Base-by-base conservation (phyloP, 2,113 vertebrate genomes). In the Scomber scombrus region DNA sequence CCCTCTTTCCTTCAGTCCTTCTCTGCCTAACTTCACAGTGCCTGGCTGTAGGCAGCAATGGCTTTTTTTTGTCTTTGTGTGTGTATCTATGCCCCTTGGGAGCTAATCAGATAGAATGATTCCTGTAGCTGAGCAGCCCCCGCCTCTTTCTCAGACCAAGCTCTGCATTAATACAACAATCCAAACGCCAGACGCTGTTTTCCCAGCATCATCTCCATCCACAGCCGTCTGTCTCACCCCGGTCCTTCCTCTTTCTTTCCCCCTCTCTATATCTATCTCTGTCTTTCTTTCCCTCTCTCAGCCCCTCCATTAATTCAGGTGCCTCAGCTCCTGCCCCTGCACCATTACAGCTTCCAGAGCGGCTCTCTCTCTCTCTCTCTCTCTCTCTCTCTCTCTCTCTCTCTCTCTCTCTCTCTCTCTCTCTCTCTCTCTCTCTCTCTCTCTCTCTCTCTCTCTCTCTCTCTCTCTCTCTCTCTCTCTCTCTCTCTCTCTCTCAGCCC, bases 51-150 rank as follows among this genome's bases (percentile, higher is more conserved):
- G 76, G 83, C 83, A 80, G 86, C 76, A 64, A 12, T 80, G 64
- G 70, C 85, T 69, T 52, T 79, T 71, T 83, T 69, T 75, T n/a
- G n/a, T 57, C 74, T 92, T 90, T 94, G 84, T 92, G 89, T 91
- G 79, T 77, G 80, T 92, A 89, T 91, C 83, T 57, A 26, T 86
- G 69, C 85, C 93, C 85, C 89, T 65, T 70, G 89, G 93, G 93
- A 95, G 71, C 92, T 93, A 93, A 95, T 94, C 90, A 94, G 88
- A 90, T 90, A 76, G 91, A 93, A 93, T 93, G 88, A 91, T 94
- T 92, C 85, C 87, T 88, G 88, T 87, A 90, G 86, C 80, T 55
- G 16, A 85, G 63, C 79, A 85, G 82, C 86, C 69, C 66, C 84
- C 81, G 46, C 71, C 80, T 84, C 85, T 66, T 63, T 71, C 83